A percentile compares a stretch with the other conserved stretches of the same genome.
phyloP scores from a whole-genome alignment of 2,113 vertebrate species.

The Podarcis cretensis region DNA sequence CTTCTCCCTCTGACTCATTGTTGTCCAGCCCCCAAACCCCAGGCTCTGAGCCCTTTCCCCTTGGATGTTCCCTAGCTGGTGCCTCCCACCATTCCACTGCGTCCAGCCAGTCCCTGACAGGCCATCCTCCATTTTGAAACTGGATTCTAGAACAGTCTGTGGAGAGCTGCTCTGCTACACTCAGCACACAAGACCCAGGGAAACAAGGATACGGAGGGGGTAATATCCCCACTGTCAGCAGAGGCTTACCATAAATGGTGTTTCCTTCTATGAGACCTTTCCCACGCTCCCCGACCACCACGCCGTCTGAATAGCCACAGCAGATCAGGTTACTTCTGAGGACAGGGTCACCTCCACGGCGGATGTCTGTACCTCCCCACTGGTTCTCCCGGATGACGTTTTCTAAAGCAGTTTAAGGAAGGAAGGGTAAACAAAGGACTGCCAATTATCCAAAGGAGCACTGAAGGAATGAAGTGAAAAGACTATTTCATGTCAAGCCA shows the following conservation, averaged over 20 bases:
- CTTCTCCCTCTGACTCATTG: no score
- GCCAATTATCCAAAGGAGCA: neutral
- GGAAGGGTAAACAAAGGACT: neutral
- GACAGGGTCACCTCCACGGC: conserved; percentile 85
- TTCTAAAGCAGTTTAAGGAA: conserved; percentile 68
- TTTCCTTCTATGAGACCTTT: conserved; percentile 91
- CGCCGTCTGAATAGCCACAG: conserved; percentile 87
- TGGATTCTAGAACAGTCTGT: neutral
- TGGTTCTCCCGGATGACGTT: conserved; percentile 92
- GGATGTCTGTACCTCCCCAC: conserved; percentile 91
- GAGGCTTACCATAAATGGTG: conserved; percentile 82
- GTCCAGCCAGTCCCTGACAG: no score
- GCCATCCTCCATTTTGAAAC: neutral
- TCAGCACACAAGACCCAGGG: neutral
- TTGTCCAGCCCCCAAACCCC: no score
- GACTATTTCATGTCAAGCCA: neutral
- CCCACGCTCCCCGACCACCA: conserved; percentile 89
- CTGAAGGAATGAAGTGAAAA: neutral
- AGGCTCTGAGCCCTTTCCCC: no score
- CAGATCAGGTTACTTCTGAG: conserved; percentile 91
- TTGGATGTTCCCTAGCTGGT: no score
- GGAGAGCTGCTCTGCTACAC: neutral
- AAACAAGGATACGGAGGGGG: rapidly evolving
- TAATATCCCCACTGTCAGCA: rapidly evolving
- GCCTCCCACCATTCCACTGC: no score